Percentiles rank a stretch among this genome's conserved stretches.
phyloP scores from a whole-genome alignment of 2,888 invertebrate genomes.

The Zygogramma bicolorata region DNA sequence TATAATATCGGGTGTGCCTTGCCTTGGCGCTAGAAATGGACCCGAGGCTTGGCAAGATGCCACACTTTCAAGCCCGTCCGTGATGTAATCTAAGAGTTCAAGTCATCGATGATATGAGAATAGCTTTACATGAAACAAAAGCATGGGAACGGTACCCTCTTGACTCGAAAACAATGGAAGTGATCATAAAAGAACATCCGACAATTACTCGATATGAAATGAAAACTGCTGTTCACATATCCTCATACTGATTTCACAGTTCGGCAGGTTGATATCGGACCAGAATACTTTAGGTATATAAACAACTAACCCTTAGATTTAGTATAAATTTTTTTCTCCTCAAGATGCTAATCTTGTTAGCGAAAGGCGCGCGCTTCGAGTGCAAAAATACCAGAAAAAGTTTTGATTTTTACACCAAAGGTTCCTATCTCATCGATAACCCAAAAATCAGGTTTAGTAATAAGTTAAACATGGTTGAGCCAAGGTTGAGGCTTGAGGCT shows the following conservation, averaged over 20 bases:
- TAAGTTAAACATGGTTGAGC: too few species aligned
- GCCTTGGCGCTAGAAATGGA: constrained; percentile 49
- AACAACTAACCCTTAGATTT: too few species aligned
- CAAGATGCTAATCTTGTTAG: too few species aligned
- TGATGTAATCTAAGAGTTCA: constrained; percentile 33
- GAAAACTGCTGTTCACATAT: not conserved
- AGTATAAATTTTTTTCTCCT: too few species aligned
- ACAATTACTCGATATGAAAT: not conserved
- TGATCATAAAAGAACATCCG: not conserved
- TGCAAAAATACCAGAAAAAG: too few species aligned
- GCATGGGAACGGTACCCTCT: constrained; percentile 3
- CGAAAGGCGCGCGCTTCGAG: too few species aligned
- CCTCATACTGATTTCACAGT: not conserved
- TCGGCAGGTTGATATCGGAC: not conserved
- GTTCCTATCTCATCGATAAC: too few species aligned
- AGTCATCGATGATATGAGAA: constrained; percentile 27
- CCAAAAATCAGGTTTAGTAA: too few species aligned
- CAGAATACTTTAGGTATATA: too few species aligned
- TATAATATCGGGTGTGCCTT: constrained; percentile 55
- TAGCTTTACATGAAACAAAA: constrained; percentile 15
- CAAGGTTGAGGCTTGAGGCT: too few species aligned
- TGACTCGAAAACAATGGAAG: not conserved
- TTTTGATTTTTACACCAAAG: too few species aligned
- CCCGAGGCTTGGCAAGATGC: constrained; percentile 54
- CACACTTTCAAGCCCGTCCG: constrained; percentile 36